Base-by-base conservation (phyloP, 1,140 invertebrate species). In the Drosophila miranda region DNA sequence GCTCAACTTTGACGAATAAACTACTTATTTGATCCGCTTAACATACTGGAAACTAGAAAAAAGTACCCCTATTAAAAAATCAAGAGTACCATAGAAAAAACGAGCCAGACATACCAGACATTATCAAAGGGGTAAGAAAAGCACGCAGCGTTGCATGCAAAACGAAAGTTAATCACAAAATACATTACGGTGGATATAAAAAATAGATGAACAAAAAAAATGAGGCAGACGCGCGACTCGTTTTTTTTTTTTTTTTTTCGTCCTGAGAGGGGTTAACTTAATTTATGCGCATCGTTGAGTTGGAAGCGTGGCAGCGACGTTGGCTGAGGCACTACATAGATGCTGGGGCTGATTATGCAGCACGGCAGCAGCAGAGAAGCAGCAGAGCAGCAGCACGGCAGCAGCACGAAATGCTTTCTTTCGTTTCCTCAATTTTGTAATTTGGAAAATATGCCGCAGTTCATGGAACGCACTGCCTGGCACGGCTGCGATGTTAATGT, bases 111-210 rank as follows among this genome's bases (percentile, higher is more conserved):
- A 28, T 44, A 67, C 42, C 11, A 48, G 42, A 38, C 11, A 13
- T 38, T 11, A 46, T 28, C n/a, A 68, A 57, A 75, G 14, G 53
- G 51, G 52, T 62, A 59, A 59, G 45, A 61, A 45, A 63, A 56
- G 48, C 49, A 54, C 77, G 59, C 59, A 84, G 55, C 50, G 53
- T 80, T 54, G 78, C 82, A 89, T 82, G 81, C 86, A 86, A 86
- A 89, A 72, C 78, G 72, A 87, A 86, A 89, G 86, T 86, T 89
- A 89, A 89, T 89, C 84, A 89, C 81, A 76, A 89, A 89, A 86
- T 86, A 86, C 69, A 86, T 87, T 87, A 86, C 74, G 74, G 73
- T 66, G 48, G 70, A 52, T 63, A 75, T 61, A 72, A 70, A 74
- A 83, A 88, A 73, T 84, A 84, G 64, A 84, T 78, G 64, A 74